Evolutionary conservation across 2,888 invertebrate species (phyloP), one percentile per base, ranked within the genome.

Genomic region (Scaeva pyrastri): DNA sequence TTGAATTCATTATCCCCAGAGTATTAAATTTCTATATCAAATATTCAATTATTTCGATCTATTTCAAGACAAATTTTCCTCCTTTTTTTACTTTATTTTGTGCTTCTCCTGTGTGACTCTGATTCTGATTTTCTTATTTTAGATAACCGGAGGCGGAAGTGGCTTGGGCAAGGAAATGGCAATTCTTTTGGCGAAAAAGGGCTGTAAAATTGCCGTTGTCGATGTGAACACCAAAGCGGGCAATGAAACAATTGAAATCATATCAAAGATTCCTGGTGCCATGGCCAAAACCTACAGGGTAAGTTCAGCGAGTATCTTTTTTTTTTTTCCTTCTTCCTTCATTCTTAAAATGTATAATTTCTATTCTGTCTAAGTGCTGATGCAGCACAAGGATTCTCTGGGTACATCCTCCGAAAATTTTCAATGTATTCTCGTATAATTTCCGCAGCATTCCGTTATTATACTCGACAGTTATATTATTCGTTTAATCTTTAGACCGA

Each of bases 61-160:
- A 26, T 72, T 68, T 70, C 19, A 55, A 64, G 21, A 58, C 19
- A 5, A 68, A 12, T 31, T 7, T 7, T 62, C 1, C 6, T 19
- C 52, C 21, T 48, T 21, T 10, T 66, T 23, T 60, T 41, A 62
- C 23, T 23, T 31, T 52, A 10, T 50, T 12, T 21, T 23, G n/a
- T 45, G 5, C 7, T 56, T 21, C 14, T 70, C 12, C 12, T 70
- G 11, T 62, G n/a, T n/a, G n/a, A n/a, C n/a, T n/a, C n/a, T n/a
- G n/a, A n/a, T n/a, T n/a, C 2, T 70, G 43, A 45, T 48, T 43
- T 45, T 41, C 36, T 39, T 41, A 39, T 77, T 71, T 19, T 60
- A 93, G 93, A 91, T 93, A 43, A 93, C 93, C 21, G 93, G 93
- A 36, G 93, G 93, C 66, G 93, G 92, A 75, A 92, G 93, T 86